Percentiles rank a stretch among this genome's conserved stretches.
Evolutionary conservation across 2,113 vertebrate species (phyloP).

Genomic region (Isurus oxyrinchus): DNA sequence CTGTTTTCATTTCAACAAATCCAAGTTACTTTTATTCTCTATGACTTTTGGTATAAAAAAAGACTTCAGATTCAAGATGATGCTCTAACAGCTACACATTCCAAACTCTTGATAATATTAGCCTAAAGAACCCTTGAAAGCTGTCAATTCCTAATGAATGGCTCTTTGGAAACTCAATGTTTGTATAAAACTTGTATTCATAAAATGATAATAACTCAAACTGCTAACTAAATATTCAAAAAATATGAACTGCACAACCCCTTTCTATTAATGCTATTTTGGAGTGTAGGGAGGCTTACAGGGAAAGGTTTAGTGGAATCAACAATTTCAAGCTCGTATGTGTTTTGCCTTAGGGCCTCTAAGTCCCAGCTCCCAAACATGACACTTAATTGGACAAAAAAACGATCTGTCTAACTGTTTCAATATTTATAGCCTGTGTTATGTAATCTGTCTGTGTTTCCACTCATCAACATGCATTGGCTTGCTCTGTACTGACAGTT

Average conservation of each 20-base stretch:
- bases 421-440: conserved; percentile 22
- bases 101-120: neutral
- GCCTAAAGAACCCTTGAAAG: neutral
- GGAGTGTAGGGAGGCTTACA: neutral
- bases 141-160: neutral
- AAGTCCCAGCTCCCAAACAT: neutral
- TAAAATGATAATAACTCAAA: neutral
- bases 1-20: neutral
- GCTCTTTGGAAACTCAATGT: neutral
- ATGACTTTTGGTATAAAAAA: neutral
- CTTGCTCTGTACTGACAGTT: neutral
- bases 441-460: conserved; percentile 13
- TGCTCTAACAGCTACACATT: neutral
- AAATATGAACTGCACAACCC: neutral
- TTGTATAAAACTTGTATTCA: neutral
- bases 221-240: neutral
- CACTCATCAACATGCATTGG: neutral
- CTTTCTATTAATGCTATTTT: neutral
- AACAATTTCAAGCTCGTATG: neutral
- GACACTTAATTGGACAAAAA: conserved; percentile 5
- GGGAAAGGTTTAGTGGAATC: neutral
- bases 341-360: neutral
- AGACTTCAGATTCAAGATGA: neutral
- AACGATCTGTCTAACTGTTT: neutral
- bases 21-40: neutral